Conservation (phyloP, 2,888 invertebrate species). For the Strigamia transsilvanica region DNA sequence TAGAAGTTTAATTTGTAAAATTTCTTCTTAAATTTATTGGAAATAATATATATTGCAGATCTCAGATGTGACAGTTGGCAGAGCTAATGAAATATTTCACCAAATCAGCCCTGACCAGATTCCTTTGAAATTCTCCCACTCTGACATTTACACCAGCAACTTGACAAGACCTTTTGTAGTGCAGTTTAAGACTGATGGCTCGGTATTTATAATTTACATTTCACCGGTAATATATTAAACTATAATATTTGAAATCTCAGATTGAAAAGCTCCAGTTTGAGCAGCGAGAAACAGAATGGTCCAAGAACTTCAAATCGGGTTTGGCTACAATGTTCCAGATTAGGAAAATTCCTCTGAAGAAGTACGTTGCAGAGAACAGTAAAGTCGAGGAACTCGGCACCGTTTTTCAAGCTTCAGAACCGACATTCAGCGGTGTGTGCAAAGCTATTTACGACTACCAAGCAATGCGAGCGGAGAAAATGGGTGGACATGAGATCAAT, state of each 20-base stretch:
- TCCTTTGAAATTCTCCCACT: not conserved
- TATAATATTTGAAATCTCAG: not conserved
- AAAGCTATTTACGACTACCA: not conserved
- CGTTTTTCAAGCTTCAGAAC: not conserved
- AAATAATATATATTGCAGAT: not conserved
- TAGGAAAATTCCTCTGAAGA: not conserved
- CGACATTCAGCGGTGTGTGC: conserved; percentile 4
- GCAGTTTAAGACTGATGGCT: not conserved
- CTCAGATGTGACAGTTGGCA: not conserved
- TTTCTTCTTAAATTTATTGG: not conserved
- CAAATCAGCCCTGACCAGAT: conserved; percentile 7
- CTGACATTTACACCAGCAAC: not conserved
- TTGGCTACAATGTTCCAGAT: conserved; percentile 7
- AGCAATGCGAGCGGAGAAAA: not conserved
- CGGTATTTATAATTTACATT: not conserved
- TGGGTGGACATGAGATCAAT: not conserved
- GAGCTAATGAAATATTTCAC: not conserved
- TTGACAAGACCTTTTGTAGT: not conserved
- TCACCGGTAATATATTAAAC: not conserved
- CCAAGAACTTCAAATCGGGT: not conserved
- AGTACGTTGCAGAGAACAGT: not conserved
- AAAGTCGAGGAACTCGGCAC: not conserved
- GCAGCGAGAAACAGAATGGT: not conserved
- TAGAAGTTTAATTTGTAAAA: not conserved
- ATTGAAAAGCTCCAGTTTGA: not conserved